A percentile compares a stretch with the other conserved stretches of the same genome.
These are phyloP conservation scores for Biston stratarius DNA, from an alignment of 2,888 invertebrate species.

Conservation along the genomic window DNA sequence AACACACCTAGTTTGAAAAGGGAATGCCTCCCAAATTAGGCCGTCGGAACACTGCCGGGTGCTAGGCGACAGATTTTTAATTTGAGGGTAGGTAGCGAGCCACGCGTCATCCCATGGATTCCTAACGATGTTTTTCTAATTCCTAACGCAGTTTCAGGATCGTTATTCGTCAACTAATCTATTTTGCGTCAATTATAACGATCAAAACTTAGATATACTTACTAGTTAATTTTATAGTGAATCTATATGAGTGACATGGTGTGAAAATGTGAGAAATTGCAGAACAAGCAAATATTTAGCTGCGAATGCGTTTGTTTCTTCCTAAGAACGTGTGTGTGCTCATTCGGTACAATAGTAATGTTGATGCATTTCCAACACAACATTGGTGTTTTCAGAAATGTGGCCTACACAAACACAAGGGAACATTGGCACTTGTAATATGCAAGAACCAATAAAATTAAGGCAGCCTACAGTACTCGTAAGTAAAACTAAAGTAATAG, in stretches of 20 bases:
- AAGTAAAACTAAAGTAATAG: neutral
- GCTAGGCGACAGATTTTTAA: too few species aligned
- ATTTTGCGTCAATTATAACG: too few species aligned
- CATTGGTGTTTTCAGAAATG: constrained; percentile 76
- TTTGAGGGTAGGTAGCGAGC: too few species aligned
- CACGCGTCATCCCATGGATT: too few species aligned
- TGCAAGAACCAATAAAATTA: constrained; percentile 18
- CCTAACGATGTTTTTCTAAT: too few species aligned
- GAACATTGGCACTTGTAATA: constrained; percentile 45
- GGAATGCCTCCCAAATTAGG: too few species aligned
- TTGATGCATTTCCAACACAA: constrained; percentile 72
- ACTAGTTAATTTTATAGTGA: neutral
- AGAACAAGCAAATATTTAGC: constrained; percentile 70
- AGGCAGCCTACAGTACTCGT: constrained; percentile 11
- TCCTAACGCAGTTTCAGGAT: too few species aligned
- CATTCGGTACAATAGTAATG: constrained; percentile 74
- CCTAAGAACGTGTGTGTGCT: constrained; percentile 61
- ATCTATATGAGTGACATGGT: constrained; percentile 37
- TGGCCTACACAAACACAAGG: constrained; percentile 57
- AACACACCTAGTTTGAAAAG: too few species aligned
- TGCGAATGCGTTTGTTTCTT: constrained; percentile 73
- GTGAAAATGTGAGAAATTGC: constrained; percentile 57
- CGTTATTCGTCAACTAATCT: too few species aligned
- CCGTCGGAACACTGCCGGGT: too few species aligned
- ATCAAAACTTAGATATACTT: too few species aligned